Conservation (phyloP, 2,113 vertebrate species). For the Microcebus griseorufus region DNA sequence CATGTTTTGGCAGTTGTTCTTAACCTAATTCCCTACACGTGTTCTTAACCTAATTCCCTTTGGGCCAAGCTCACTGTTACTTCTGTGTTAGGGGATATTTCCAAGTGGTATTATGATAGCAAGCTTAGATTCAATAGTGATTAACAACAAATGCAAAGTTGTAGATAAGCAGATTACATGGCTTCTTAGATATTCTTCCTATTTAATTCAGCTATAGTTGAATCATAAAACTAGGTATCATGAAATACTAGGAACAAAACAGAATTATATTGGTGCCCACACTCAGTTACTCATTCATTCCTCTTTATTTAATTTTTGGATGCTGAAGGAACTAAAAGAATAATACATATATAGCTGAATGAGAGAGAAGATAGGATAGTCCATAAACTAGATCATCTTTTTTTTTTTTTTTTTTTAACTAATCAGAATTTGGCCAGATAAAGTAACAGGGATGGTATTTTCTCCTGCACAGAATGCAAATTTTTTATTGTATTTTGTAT, state of each 20-base stretch:
- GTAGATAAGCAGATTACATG: not conserved
- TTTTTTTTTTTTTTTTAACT: not conserved
- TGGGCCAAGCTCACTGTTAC: too few relatives aligned
- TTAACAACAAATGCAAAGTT: not conserved
- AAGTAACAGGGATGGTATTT: not conserved
- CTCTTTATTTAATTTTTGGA: not conserved
- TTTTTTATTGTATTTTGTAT: not conserved
- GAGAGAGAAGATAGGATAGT: not conserved
- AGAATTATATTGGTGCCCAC: not conserved
- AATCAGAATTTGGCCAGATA: not conserved
- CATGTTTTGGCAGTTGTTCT: not conserved
- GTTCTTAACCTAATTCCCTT: not conserved
- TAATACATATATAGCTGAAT: not conserved
- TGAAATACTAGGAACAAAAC: not conserved
- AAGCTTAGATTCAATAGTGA: not conserved
- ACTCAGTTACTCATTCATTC: accelerated
- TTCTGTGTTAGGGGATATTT: not conserved
- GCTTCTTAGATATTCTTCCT: not conserved
- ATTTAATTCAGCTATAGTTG: not conserved
- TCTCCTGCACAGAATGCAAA: not conserved
- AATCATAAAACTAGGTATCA: not conserved
- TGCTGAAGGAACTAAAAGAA: not conserved
- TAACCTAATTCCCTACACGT: not conserved
- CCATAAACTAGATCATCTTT: not conserved
- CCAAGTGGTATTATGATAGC: not conserved